Evolutionary conservation across 2,888 invertebrate genomes (phyloP), one percentile per base, ranked within the genome.

Genomic region (Euspilapteryx auroguttella): DNA sequence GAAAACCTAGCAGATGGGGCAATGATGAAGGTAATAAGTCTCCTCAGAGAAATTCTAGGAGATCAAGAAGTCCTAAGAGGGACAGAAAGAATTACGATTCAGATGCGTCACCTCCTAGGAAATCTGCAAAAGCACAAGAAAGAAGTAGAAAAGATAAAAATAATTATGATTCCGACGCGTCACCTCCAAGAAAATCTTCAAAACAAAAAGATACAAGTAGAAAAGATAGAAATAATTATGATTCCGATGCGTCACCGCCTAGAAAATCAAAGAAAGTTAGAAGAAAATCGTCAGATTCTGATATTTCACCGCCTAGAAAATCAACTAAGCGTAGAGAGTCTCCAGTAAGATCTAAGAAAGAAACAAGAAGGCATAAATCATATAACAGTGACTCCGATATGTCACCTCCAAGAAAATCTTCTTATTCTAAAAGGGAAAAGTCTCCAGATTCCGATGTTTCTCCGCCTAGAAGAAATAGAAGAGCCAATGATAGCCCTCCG

Each of bases 401-500:
- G 12, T 61, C 55, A 24, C 59, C 59, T 2, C 49, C 54, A 3
- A 47, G 58, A 32, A 48, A 35, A 28, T 34, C 34, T 17, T 34
- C 28, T n/a, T n/a, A n/a, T n/a, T n/a, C n/a, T n/a, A n/a, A n/a
- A n/a, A n/a, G n/a, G n/a, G n/a, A n/a, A n/a, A n/a, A n/a, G n/a
- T 37, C 35, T 24, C 37, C 37, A 23, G 17, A 17, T 17, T 17
- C 17, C 17, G 17, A 17, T 17, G 17, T 17, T 17, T 17, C 17
- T 17, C 45, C 46, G 8, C 38, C 38, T 10, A 22, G 12, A 15
- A 49, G 50, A 33, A 48, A 39, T 38, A 46, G 38, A 32, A 47
- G 43, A 36, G 47, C 29, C 29, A 47, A 45, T 35, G 51, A 65
- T 17, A 66, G 61, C 35, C 64, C 68, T 4, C 54, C 63, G 2